Base-by-base conservation (phyloP, 2,797 vertebrate species). In the Momotus momota region DNA sequence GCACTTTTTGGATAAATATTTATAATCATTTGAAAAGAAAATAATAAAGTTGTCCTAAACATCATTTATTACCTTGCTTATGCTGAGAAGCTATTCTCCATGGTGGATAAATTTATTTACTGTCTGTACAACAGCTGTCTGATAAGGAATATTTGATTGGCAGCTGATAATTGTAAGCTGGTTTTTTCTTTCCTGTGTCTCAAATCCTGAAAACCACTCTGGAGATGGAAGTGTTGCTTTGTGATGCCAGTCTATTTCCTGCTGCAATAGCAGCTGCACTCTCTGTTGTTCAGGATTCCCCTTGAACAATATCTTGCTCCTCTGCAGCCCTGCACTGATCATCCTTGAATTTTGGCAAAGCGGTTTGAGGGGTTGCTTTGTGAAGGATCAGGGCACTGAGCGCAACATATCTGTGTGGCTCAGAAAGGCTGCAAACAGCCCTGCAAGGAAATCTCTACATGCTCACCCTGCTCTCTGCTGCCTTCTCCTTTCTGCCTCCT, bases 401-500 rank as follows among this genome's bases (percentile, higher is more conserved):
- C 90, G 31, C 64, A 64, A 57, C 2, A 8, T 57, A 19, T 85
- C 85, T 74, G 23, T 0, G 2, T 86, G 83, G 18, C 85, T 95
- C 87, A 72, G 60, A 57, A 90, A 88, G 90, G 61, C 82, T 90
- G 72, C 80, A 65, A 86, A 65, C 33, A 46, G 52, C 46, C 38
- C 80, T 84, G 60, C 73, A 86, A 94, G 41, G 77, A 94, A 94
- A 73, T 9, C 26, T 91, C 82, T 62, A 3, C 48, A 0, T 64
- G 38, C 92, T 91, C 77, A 84, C 75, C 77, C 62, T 86, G 48
- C 88, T 92, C 78, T 95, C 33, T 96, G 66, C 85, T 96, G 80
- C 85, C 55, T 95, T 12, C 70, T 96, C 23, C 20, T 95, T 91
- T 94, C 88, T 70, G 26, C 85, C 73, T 96, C 40, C 91, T 96